Conservation (phyloP, 2,113 vertebrate species). For the Alectura lathami region DNA sequence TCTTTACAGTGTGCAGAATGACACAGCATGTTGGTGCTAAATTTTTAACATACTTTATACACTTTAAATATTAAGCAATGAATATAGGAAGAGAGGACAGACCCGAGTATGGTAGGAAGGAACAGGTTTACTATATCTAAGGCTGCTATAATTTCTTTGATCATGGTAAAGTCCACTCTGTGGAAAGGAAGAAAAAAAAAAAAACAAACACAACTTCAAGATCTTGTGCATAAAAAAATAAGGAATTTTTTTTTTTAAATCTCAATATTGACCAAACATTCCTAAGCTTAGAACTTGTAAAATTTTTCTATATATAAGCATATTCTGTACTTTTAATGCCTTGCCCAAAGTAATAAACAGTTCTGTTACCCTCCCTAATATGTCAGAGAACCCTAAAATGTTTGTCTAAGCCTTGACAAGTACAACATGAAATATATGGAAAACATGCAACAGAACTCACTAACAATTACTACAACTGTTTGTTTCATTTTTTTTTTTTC, state of each 20-base stretch:
- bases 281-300: not conserved
- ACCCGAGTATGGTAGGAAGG: slow-evolving; percentile 74
- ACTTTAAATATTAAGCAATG: not conserved
- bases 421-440: not conserved
- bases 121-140: slow-evolving; percentile 84
- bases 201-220: not conserved
- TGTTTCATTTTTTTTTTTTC: not conserved
- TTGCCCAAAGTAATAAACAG: not conserved
- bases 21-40: not conserved
- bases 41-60: fast-evolving
- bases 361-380: not conserved
- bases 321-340: not conserved
- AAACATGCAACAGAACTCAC: not conserved
- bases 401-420: not conserved
- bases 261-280: not conserved
- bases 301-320: not conserved
- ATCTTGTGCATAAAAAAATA: not conserved
- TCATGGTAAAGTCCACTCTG: slow-evolving; percentile 93
- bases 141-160: slow-evolving; percentile 92
- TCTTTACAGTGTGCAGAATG: not conserved
- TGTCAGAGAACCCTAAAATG: not conserved
- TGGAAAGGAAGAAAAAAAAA: slow-evolving; percentile 41
- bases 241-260: not conserved
- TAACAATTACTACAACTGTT: not conserved
- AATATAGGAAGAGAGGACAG: slow-evolving; percentile 53